These are phyloP conservation scores for Propithecus coquereli DNA, from an alignment of 2,113 vertebrate genomes.

Conservation along the genomic window DNA sequence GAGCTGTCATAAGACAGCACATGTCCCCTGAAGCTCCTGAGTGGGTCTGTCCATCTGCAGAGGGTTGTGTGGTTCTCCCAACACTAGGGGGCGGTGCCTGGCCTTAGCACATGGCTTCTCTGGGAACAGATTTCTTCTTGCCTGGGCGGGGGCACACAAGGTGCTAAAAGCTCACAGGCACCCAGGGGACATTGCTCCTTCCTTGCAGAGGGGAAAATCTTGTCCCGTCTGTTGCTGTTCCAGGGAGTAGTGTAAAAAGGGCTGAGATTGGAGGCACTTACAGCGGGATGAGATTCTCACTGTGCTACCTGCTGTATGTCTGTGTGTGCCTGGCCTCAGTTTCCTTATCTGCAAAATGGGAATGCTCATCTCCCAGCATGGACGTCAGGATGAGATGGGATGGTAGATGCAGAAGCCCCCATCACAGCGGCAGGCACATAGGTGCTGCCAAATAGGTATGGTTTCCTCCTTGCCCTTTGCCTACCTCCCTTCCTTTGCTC, in stretches of 20 bases:
- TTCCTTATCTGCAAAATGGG: slow-evolving; percentile 3
- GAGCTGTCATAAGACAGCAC: neutral
- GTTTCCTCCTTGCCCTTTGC: neutral
- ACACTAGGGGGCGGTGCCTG: neutral
- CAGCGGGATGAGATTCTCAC: neutral
- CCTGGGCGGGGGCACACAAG: too few relatives aligned
- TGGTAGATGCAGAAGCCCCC: too few relatives aligned
- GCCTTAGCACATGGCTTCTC: neutral
- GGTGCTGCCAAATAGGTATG: neutral
- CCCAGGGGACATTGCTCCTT: fast-evolving
- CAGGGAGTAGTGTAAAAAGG: neutral
- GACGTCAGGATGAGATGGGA: neutral
- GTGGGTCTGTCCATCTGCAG: neutral
- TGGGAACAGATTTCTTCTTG: neutral
- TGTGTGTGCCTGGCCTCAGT: neutral
- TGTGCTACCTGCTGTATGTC: neutral
- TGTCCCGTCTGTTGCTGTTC: neutral
- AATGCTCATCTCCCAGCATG: neutral
- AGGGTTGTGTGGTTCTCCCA: neutral
- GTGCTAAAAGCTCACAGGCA: fast-evolving
- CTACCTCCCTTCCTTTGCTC: too few relatives aligned
- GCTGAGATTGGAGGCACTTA: neutral
- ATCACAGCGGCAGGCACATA: neutral
- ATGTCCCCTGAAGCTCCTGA: fast-evolving
- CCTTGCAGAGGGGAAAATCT: neutral